Percentiles rank a stretch among this genome's conserved stretches.
These are phyloP conservation scores for Rhynchonycteris naso DNA, from an alignment of 2,797 vertebrate species.

Conservation along the genomic window DNA sequence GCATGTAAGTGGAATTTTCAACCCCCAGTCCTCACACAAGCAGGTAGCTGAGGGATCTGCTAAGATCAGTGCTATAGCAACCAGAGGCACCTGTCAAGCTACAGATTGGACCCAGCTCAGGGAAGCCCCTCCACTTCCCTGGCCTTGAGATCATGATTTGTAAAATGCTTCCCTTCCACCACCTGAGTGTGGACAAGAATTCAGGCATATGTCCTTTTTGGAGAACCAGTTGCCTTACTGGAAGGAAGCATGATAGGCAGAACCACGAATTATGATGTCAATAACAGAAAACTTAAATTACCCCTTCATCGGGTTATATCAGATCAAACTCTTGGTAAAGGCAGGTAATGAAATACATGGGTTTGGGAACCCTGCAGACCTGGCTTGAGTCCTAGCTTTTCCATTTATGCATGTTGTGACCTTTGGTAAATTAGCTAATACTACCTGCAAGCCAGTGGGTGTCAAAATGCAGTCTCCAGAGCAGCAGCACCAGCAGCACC, in stretches of 20 bases:
- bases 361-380: not conserved
- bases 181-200: not conserved
- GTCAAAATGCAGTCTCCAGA: not conserved
- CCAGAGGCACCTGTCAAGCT: not conserved
- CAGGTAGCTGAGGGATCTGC: not conserved
- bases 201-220: not conserved
- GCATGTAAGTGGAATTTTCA: not conserved
- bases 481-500: not conserved
- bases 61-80: not conserved
- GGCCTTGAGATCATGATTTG: not conserved
- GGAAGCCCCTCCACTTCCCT: not conserved
- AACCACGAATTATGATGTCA: not conserved
- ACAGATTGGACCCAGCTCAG: not conserved
- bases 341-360: not conserved
- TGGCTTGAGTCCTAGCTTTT: not conserved
- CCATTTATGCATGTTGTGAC: not conserved
- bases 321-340: not conserved
- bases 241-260: not conserved
- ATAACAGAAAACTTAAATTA: not conserved
- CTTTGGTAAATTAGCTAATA: not conserved
- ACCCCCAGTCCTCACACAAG: not conserved
- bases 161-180: not conserved
- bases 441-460: not conserved
- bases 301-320: not conserved
- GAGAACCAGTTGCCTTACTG: not conserved